A percentile compares a stretch with the other conserved stretches of the same genome.
These are phyloP conservation scores for Oostethus manadensis DNA, from an alignment of 2,113 vertebrate species.

Conservation along the genomic window DNA sequence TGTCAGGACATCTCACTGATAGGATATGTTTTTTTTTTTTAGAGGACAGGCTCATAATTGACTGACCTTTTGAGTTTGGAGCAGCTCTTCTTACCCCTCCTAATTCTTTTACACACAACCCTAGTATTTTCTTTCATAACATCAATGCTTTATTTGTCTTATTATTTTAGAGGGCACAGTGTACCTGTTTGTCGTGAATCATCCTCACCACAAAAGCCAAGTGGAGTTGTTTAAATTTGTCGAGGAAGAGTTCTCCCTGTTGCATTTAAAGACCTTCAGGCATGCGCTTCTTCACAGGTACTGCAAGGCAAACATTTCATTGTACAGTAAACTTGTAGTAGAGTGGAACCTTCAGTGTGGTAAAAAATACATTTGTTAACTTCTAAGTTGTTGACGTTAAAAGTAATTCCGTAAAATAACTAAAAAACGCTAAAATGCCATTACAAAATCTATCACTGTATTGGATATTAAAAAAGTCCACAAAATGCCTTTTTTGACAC, in stretches of 20 bases:
- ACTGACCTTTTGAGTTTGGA: neutral
- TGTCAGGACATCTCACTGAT: neutral
- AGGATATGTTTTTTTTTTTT: no score
- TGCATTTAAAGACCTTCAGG: conserved; percentile 81
- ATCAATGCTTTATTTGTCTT: neutral
- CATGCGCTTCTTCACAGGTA: conserved; percentile 85
- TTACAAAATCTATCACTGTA: no score
- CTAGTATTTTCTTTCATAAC: neutral
- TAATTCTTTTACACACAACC: no score
- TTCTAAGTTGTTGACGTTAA: no score
- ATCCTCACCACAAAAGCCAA: conserved; percentile 78
- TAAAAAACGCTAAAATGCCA: no score
- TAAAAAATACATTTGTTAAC: no score
- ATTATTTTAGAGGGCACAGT: conserved; percentile 72
- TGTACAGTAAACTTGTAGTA: no score
- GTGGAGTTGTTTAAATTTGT: conserved; percentile 84
- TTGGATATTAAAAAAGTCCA: no score
- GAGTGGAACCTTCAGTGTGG: no score
- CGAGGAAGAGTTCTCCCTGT: conserved; percentile 76
- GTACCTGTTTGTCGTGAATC: conserved; percentile 89
- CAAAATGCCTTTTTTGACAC: no score
- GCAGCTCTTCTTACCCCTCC: neutral
- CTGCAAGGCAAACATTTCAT: neutral
- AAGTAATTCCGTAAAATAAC: no score
- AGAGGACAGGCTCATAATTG: no score